phyloP scores from a whole-genome alignment of 1,140 invertebrate genomes.

The Antheraea mylitta region DNA sequence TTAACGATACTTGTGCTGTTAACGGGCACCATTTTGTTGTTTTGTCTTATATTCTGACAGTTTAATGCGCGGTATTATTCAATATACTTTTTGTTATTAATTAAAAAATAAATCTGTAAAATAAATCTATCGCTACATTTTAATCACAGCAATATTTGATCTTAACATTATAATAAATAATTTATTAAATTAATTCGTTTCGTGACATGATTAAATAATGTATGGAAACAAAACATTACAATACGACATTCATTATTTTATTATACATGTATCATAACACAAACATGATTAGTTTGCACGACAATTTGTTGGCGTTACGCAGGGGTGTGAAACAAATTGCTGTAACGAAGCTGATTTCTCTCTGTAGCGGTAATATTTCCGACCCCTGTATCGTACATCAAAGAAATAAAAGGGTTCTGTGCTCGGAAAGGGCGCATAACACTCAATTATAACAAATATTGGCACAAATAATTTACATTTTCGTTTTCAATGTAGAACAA shows the following conservation, averaged over 20 bases:
- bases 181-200: constrained; percentile 64
- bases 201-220: constrained; percentile 41
- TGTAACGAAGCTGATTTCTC: constrained; percentile 69
- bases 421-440: constrained; percentile 63
- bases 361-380: constrained; percentile 68
- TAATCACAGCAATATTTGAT: constrained; percentile 74
- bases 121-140: constrained; percentile 42
- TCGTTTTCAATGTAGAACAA: constrained; percentile 39
- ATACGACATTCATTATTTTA: constrained; percentile 66
- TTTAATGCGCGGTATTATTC: not conserved
- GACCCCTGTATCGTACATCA: constrained; percentile 72
- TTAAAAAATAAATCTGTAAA: constrained; percentile 25
- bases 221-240: constrained; percentile 34
- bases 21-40: constrained; percentile 23
- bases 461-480: constrained; percentile 76
- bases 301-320: constrained; percentile 46
- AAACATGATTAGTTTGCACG: constrained; percentile 62
- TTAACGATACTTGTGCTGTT: constrained; percentile 28
- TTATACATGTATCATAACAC: constrained; percentile 54
- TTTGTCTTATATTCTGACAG: not conserved
- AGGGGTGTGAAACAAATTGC: constrained; percentile 64
- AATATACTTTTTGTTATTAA: not conserved
- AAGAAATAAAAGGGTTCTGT: constrained; percentile 73
- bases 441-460: constrained; percentile 74
- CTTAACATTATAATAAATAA: constrained; percentile 62